A percentile compares a stretch with the other conserved stretches of the same genome.
These are phyloP conservation scores for Lithosia quadra DNA, from an alignment of 2,888 invertebrate genomes.

Conservation along the genomic window DNA sequence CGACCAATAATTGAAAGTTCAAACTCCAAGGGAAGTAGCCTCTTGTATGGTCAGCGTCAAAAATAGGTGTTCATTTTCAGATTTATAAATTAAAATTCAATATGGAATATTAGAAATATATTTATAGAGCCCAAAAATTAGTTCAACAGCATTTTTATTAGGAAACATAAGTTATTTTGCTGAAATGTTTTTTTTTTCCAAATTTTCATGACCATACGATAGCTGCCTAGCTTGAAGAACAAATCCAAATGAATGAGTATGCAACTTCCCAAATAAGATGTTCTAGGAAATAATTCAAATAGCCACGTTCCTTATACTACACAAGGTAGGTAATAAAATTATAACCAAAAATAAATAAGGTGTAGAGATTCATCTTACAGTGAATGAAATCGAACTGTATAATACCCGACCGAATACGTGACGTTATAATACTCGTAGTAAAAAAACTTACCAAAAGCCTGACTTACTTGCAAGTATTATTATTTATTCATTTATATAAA, in stretches of 20 bases:
- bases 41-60: neutral
- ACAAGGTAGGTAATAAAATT: slow-evolving; percentile 31
- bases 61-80: too few relatives aligned
- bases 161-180: too few relatives aligned
- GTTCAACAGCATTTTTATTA: too few relatives aligned
- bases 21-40: neutral
- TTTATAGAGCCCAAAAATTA: too few relatives aligned
- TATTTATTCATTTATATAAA: neutral
- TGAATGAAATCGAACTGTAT: slow-evolving; percentile 32
- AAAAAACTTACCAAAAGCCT: neutral
- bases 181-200: too few relatives aligned
- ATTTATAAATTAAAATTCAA: too few relatives aligned
- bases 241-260: neutral
- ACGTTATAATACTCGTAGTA: neutral
- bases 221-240: neutral
- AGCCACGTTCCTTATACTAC: slow-evolving; percentile 28
- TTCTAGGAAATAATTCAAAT: slow-evolving; percentile 30
- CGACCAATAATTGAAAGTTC: neutral
- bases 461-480: neutral
- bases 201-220: too few relatives aligned
- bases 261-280: neutral
- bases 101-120: too few relatives aligned
- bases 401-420: neutral
- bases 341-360: slow-evolving; percentile 34
- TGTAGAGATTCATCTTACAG: slow-evolving; percentile 50